These are phyloP conservation scores for Lasioglossum marginatum DNA, from an alignment of 2,888 invertebrate genomes.

Conservation along the genomic window DNA sequence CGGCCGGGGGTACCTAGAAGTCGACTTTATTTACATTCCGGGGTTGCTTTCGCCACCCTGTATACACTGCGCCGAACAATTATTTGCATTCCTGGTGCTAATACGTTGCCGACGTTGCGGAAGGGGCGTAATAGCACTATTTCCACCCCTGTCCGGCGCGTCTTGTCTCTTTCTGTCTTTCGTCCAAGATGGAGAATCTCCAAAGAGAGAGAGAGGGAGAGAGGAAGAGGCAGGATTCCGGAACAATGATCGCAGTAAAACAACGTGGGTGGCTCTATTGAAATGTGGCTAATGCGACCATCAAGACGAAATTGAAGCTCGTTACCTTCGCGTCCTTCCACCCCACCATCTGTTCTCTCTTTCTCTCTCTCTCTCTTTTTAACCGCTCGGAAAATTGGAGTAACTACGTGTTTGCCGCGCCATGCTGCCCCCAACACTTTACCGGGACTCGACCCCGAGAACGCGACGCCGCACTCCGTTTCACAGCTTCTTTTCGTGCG, in stretches of 20 bases:
- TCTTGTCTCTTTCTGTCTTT: constrained; percentile 1
- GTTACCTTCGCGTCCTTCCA: constrained; percentile 19
- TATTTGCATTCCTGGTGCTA: constrained; percentile 80
- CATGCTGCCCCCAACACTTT: background rate
- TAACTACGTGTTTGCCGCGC: constrained; percentile 32
- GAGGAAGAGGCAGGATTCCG: background rate
- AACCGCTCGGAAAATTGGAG: constrained; percentile 28
- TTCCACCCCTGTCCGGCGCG: constrained; percentile 36
- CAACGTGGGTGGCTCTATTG: constrained; percentile 36
- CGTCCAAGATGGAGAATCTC: background rate
- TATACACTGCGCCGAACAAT: constrained; percentile 77
- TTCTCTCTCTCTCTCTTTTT: background rate
- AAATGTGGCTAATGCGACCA: constrained; percentile 46
- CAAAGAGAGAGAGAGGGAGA: background rate
- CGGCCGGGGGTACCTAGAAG: constrained; percentile 58
- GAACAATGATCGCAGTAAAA: constrained; percentile 42
- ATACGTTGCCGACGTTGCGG: constrained; percentile 66
- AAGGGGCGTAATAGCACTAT: constrained; percentile 63
- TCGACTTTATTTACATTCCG: constrained; percentile 81
- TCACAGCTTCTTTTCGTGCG: background rate
- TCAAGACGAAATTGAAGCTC: constrained; percentile 45
- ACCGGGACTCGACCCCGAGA: background rate
- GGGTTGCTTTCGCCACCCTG: constrained; percentile 73
- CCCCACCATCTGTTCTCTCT: background rate
- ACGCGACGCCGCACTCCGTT: background rate